Base-by-base conservation (phyloP, 2,797 vertebrate genomes). In the Siniperca scherzeri region DNA sequence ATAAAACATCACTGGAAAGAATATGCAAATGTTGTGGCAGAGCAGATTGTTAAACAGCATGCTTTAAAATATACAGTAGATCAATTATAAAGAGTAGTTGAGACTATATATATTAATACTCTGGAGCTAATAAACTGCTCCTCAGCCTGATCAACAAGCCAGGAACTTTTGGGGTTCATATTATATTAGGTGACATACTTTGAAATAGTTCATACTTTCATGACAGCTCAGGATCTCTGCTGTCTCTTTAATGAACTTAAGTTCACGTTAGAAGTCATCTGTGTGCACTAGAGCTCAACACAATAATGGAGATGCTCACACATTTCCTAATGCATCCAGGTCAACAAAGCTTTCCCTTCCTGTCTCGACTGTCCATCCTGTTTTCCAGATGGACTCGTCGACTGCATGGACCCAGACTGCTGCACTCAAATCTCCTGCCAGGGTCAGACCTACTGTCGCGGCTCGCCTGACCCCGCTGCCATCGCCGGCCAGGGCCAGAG, bases 401-500 rank as follows among this genome's bases (percentile, higher is more conserved):
- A 99, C 95, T 99, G 99, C 86, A 98, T 99, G 98, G 99, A 99
- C 87, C 99, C 99, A 19, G 99, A 99, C 91, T 99, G 99, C 96
- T 99, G 99, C 91, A 86, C 97, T 89, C 98, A 99, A 91, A 97
- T 96, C 59, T 95, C 97, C 89, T 99, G 99, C 96, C 98, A 99
- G 95, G 97, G 96, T 91, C 98, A 99, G 92, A 95, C 95, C 73
- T 99, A 97, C 68, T 99, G 99, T 87, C 97, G 95, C 0, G 99
- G 99, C 27, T 95, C 98, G n/a, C 97, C 98, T 2, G 99, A 99
- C 94, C 99, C 99, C 73, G 93, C 95, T 48, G 96, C 97, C 68
- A 92, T 96, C 70, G 97, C 97, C 22, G 94, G 96, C 92, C 97
- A 97, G 87, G 96, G 93, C 85, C 96, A 96, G 30, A 96, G 96